phyloP scores from a whole-genome alignment of 1,140 invertebrate genomes.

The Acromyrmex heyeri region DNA sequence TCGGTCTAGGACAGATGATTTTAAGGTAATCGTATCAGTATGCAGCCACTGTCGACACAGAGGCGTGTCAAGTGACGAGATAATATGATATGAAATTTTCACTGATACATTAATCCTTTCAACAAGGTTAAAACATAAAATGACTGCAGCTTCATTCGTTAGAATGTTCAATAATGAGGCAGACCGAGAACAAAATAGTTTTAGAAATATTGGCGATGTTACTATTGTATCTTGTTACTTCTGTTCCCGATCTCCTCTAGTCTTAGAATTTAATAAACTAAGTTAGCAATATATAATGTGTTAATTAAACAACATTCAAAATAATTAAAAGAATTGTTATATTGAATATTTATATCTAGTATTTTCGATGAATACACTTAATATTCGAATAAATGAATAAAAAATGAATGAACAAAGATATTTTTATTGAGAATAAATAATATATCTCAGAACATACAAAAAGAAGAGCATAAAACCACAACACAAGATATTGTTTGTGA shows the following conservation, averaged over 20 bases:
- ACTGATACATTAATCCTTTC: not conserved
- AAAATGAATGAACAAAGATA: too few relatives aligned
- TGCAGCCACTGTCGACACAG: not conserved
- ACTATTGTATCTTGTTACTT: too few relatives aligned
- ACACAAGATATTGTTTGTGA: too few relatives aligned
- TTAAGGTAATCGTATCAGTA: conserved; percentile 26
- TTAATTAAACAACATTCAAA: not conserved
- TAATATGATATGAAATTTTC: conserved; percentile 17
- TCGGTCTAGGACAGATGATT: conserved; percentile 50
- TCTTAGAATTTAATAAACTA: not conserved
- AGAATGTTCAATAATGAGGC: not conserved
- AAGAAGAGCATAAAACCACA: too few relatives aligned
- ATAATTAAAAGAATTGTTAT: not conserved
- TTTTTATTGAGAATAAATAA: too few relatives aligned
- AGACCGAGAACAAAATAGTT: too few relatives aligned
- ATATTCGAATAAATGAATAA: too few relatives aligned
- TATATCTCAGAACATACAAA: too few relatives aligned
- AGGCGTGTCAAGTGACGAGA: not conserved
- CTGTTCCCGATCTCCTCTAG: too few relatives aligned
- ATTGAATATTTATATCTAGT: not conserved
- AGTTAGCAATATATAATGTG: not conserved
- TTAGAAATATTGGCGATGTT: too few relatives aligned
- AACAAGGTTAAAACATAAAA: not conserved
- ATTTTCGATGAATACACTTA: too few relatives aligned
- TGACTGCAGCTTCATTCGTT: not conserved